Conservation (phyloP, 2,113 vertebrate genomes). For the Brienomyrus brachyistius region DNA sequence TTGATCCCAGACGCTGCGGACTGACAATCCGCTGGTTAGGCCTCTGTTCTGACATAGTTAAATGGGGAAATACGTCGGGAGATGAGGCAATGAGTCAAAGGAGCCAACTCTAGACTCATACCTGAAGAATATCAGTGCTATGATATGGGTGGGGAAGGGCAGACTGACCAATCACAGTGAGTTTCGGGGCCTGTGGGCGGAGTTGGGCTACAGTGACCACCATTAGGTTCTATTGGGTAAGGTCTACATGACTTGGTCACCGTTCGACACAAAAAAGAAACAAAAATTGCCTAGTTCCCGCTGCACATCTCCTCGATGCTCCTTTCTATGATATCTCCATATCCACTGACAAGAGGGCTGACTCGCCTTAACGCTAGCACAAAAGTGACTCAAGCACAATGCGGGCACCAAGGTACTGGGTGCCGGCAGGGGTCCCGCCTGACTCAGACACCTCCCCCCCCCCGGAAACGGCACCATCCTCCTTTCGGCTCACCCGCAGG, state of each 20-base stretch:
- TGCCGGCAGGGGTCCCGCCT: neutral
- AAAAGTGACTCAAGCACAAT: neutral
- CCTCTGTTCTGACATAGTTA: neutral
- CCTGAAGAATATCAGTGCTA: neutral
- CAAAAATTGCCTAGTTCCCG: neutral
- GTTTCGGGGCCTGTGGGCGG: neutral
- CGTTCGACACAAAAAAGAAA: neutral
- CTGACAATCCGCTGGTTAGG: slow-evolving; percentile 4
- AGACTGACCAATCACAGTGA: neutral
- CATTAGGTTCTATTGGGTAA: neutral
- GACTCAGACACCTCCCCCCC: neutral
- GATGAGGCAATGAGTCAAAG: neutral
- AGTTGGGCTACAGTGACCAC: neutral
- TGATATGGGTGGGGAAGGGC: neutral
- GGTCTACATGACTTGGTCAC: neutral
- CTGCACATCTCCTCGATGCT: neutral
- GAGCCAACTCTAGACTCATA: neutral
- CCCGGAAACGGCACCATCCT: neutral
- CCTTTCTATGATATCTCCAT: neutral
- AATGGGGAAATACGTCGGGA: neutral
- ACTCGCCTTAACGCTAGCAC: neutral
- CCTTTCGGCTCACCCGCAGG: neutral
- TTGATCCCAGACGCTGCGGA: slow-evolving; percentile 8
- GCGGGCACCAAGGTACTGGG: neutral
- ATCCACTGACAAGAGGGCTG: neutral